phyloP scores from a whole-genome alignment of 1,140 invertebrate genomes.

The Euschistus heros region DNA sequence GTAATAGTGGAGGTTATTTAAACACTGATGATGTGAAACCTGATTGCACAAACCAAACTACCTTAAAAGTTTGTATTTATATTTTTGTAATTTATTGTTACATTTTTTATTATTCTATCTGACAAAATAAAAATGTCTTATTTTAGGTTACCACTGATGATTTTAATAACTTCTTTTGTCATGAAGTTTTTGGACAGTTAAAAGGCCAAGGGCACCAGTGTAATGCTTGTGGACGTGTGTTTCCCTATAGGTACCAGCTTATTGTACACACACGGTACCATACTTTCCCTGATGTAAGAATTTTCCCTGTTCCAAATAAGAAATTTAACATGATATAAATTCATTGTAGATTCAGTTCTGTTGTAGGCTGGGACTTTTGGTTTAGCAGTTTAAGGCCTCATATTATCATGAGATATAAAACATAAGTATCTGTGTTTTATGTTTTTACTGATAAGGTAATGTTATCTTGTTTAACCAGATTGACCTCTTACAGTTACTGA shows the following conservation, averaged over 20 bases:
- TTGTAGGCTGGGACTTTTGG: too few species aligned
- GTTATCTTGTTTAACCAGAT: too few species aligned
- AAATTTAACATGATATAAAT: too few species aligned
- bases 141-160: constrained; percentile 62
- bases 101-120: too few species aligned
- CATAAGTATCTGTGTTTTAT: too few species aligned
- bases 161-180: constrained; percentile 69
- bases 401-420: too few species aligned
- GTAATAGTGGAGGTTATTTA: background rate
- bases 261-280: constrained; percentile 76
- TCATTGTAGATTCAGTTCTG: too few species aligned
- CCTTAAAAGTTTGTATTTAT: constrained; percentile 9
- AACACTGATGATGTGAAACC: constrained; percentile 2
- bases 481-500: too few species aligned
- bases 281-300: constrained; percentile 35
- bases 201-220: constrained; percentile 55
- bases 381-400: too few species aligned
- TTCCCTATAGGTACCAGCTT: constrained; percentile 73
- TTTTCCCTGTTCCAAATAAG: too few species aligned
- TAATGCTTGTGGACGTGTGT: constrained; percentile 73
- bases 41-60: background rate
- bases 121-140: too few species aligned
- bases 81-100: background rate
- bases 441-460: too few species aligned
- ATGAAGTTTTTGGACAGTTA: constrained; percentile 64